These are phyloP conservation scores for Rhodinocichla rosea DNA, from an alignment of 2,113 vertebrate species.

Conservation along the genomic window DNA sequence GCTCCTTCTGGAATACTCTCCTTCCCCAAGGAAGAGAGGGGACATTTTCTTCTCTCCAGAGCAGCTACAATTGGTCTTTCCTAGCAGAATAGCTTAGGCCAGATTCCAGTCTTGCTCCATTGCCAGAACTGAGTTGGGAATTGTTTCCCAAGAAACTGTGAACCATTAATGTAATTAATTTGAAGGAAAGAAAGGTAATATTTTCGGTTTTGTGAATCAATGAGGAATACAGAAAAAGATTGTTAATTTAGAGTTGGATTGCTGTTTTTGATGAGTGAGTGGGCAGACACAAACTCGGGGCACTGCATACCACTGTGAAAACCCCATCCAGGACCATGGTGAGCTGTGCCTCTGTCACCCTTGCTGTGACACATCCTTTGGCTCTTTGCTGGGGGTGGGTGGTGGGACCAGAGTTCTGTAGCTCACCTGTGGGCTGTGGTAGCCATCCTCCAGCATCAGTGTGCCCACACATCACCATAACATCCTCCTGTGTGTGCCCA, in stretches of 20 bases:
- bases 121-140: neutral
- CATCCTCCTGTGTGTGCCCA: fast-evolving
- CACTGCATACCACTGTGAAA: neutral
- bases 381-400: neutral
- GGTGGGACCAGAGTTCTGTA: neutral
- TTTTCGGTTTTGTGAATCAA: neutral
- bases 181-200: neutral
- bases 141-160: neutral
- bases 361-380: neutral
- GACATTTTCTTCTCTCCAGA: neutral
- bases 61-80: neutral
- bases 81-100: neutral
- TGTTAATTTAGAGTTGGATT: neutral
- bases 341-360: neutral
- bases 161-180: neutral
- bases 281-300: neutral
- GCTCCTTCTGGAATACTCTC: neutral
- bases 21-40: neutral
- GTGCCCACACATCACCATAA: neutral
- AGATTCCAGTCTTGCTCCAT: neutral
- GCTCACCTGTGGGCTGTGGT: neutral
- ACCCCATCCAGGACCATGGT: neutral
- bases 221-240: neutral
- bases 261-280: neutral
- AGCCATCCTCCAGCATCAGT: neutral